Base-by-base conservation (phyloP, 2,888 invertebrate species). In the Agrochola circellaris region DNA sequence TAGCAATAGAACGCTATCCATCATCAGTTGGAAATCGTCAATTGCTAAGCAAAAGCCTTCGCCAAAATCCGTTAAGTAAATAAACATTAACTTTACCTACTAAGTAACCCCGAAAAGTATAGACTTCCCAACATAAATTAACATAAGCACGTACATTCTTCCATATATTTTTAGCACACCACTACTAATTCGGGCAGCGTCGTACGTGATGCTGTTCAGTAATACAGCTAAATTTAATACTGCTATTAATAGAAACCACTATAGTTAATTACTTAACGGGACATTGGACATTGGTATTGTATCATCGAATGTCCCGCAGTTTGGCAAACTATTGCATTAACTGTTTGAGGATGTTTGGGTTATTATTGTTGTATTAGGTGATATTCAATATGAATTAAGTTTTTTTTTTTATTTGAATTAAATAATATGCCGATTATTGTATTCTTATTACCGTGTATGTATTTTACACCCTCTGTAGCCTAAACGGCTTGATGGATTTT, bases 221-320 rank as follows among this genome's bases (percentile, higher is more conserved):
- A 87, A 92, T 82, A 91, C 54, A 71, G 74, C 79, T 85, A 89
- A 93, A 93, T 94, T 93, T 92, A 93, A 93, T 93, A 89, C 90
- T 80, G 81, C 93, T 93, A 93, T 94, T 94, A 94, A 94, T 93
- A 92, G 90, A 83, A 89, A 91, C 90, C 92, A 92, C 92, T 93
- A 92, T 81, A 80, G 92, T 91, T 94, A 93, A 95, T 95, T 91
- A 93, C 90, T 92, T 92, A 90, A 75, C 89, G 87, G 89, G 38
- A 81, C 79, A 56, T 42, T 42, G 65, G 20, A 75, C 61, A 82
- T 76, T 79, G 64, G 66, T 86, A 84, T 86, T 67, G 82, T 64
- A 68, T 76, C 70, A 77, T 71, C 76, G 62, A 85, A 56, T 66
- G 64, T 13, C 38, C 73, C n/a, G 15, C 61, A 51, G 42, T 71